phyloP scores from a whole-genome alignment of 2,113 vertebrate genomes.

The Dromaius novaehollandiae region DNA sequence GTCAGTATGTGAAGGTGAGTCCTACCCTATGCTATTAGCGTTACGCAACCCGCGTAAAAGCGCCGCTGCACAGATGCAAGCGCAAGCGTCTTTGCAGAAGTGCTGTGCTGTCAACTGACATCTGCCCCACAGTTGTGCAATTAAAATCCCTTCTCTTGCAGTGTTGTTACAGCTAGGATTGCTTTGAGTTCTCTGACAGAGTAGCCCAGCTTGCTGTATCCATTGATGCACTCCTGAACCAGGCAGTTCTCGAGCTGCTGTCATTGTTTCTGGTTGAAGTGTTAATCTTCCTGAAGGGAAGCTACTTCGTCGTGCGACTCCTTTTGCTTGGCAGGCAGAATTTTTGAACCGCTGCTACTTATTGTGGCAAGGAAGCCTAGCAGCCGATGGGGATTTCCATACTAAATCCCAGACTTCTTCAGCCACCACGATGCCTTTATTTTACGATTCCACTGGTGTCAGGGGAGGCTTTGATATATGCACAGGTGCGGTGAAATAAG shows the following conservation, averaged over 20 bases:
- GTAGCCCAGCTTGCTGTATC: neutral
- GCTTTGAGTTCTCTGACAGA: neutral
- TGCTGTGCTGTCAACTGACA: neutral
- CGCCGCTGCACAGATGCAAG: neutral
- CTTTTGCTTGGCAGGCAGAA: neutral
- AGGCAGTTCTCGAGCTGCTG: neutral
- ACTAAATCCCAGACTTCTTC: neutral
- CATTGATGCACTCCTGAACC: accelerated
- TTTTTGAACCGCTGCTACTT: neutral
- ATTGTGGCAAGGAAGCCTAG: neutral
- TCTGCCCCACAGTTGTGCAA: neutral
- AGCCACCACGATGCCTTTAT: neutral
- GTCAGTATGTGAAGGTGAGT: constrained; percentile 97
- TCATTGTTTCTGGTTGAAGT: neutral
- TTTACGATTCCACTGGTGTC: neutral
- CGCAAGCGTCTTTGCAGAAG: neutral
- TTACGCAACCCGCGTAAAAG: accelerated
- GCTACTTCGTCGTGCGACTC: neutral
- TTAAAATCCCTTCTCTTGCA: neutral
- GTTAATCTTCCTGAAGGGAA: neutral
- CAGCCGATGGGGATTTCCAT: neutral
- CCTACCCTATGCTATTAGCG: neutral
- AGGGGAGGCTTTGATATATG: neutral
- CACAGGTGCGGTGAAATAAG: neutral
- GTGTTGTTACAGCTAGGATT: accelerated